Evolutionary conservation across 2,113 vertebrate species (phyloP).

Genomic region (Ameiurus melas): DNA sequence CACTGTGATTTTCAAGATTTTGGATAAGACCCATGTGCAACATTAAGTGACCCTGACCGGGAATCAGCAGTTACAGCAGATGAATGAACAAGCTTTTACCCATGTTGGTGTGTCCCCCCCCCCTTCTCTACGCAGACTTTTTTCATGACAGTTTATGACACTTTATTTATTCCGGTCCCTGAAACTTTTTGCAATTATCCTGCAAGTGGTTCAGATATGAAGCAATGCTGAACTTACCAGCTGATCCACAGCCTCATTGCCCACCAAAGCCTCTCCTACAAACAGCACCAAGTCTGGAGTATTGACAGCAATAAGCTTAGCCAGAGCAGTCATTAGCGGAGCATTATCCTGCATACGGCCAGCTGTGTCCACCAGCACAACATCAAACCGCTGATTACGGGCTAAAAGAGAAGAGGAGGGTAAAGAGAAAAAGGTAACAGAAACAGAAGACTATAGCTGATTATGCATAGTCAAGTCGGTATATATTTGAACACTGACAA

Average conservation of each 20-base stretch:
- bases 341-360: constrained; percentile 99
- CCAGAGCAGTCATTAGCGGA: constrained; percentile 93
- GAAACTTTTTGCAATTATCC: neutral
- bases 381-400: constrained; percentile 91
- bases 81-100: too few species aligned
- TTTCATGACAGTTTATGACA: too few species aligned
- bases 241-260: constrained; percentile 97
- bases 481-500: neutral
- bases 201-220: neutral
- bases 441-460: neutral
- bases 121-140: too few species aligned
- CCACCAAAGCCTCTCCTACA: constrained; percentile 95
- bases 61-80: too few species aligned
- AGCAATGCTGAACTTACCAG: constrained; percentile 77
- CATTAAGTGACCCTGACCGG: neutral
- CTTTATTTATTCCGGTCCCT: too few species aligned
- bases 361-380: constrained; percentile 97
- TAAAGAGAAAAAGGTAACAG: neutral
- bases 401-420: constrained; percentile 68
- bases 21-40: neutral
- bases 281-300: constrained; percentile 94
- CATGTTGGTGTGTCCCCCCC: too few species aligned
- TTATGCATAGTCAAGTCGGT: neutral
- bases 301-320: constrained; percentile 96
- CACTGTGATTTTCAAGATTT: too few species aligned